These are phyloP conservation scores for Prunella strophiata DNA, from an alignment of 2,797 vertebrate species.

Conservation along the genomic window DNA sequence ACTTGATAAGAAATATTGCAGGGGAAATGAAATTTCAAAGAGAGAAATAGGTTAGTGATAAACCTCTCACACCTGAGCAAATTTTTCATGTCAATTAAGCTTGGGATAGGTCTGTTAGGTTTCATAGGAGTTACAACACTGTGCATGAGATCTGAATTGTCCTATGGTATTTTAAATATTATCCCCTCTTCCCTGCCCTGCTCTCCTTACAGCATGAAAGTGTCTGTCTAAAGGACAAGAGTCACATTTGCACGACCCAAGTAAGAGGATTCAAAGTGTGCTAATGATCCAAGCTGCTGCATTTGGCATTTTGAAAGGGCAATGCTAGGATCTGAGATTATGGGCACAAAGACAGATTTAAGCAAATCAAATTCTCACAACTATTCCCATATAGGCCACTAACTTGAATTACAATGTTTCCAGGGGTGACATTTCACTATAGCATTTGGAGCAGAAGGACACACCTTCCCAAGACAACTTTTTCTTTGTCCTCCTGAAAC, in stretches of 20 bases:
- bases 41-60: not conserved
- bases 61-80: not conserved
- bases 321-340: slow-evolving; percentile 46
- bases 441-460: not conserved
- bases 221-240: slow-evolving; percentile 44
- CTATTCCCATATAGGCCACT: slow-evolving; percentile 20
- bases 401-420: slow-evolving; percentile 46
- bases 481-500: not conserved
- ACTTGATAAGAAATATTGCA: slow-evolving; percentile 7
- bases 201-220: not conserved
- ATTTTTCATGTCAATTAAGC: not conserved
- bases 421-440: slow-evolving; percentile 39
- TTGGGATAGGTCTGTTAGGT: not conserved
- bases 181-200: not conserved
- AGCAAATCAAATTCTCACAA: slow-evolving; percentile 17
- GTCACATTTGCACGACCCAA: slow-evolving; percentile 16
- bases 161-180: not conserved
- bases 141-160: not conserved
- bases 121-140: not conserved
- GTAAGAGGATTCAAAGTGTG: slow-evolving; percentile 47
- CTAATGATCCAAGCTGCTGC: slow-evolving; percentile 53
- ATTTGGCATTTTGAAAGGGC: slow-evolving; percentile 66
- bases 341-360: slow-evolving; percentile 36
- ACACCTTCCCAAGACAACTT: not conserved
- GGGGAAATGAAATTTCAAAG: not conserved